Percentiles rank a stretch among this genome's conserved stretches.
phyloP scores from a whole-genome alignment of 2,797 vertebrate species.

The Gymnodraco acuticeps region DNA sequence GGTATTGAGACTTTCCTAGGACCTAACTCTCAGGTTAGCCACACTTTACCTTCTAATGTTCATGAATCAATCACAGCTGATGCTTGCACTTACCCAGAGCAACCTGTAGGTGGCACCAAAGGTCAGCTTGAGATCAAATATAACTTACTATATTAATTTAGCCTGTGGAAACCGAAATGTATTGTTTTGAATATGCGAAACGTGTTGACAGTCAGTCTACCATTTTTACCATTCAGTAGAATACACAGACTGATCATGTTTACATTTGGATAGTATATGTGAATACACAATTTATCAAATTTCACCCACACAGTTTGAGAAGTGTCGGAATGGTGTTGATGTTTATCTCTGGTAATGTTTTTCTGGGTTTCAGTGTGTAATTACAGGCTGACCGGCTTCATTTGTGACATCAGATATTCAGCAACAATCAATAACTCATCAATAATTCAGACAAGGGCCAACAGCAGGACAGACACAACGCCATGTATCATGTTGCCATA shows the following conservation, averaged over 20 bases:
- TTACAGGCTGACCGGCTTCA: conserved; percentile 12
- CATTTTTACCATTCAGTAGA: not conserved
- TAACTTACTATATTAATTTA: not conserved
- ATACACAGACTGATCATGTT: not conserved
- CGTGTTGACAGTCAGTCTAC: not conserved
- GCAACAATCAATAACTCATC: conserved; percentile 59
- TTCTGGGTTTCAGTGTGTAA: conserved; percentile 12
- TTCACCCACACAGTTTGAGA: not conserved
- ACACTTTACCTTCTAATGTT: no score
- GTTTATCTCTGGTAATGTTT: not conserved
- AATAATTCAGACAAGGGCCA: conserved; percentile 60
- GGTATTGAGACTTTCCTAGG: no score
- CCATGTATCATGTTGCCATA: not conserved
- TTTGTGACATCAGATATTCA: conserved; percentile 43
- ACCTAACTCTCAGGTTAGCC: not conserved
- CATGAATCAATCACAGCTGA: not conserved
- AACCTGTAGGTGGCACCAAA: conserved; percentile 56
- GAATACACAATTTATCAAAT: not conserved
- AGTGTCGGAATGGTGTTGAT: no score
- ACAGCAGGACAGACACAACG: conserved; percentile 34
- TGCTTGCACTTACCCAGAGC: conserved; percentile 26
- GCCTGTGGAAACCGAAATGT: not conserved
- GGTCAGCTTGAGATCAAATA: conserved; percentile 1
- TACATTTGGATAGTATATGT: not conserved
- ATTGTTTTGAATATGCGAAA: not conserved